Base-by-base conservation (phyloP, 2,888 invertebrate genomes). In the Tipula confusa region DNA sequence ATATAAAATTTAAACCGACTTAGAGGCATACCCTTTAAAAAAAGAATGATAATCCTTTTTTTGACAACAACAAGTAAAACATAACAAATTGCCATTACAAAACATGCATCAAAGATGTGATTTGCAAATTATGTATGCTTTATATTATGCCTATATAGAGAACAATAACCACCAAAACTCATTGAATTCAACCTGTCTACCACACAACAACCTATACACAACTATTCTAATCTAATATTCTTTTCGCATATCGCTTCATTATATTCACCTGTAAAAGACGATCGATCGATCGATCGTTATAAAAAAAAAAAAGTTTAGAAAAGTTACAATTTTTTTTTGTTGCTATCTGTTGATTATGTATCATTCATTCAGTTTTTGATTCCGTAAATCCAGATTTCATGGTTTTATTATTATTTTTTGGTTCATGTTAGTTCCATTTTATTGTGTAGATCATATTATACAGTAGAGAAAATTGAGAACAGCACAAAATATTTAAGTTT, bases 371-470 rank as follows among this genome's bases (percentile, higher is more conserved):
- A 64, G 1, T 64, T 64, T 38, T 64, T 64, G 24, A 64, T 24
- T 64, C 64, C 64, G 64, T 64, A 64, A 64, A 64, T 64, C 64
- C 64, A 64, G 64, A 64, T 64, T 64, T 64, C 64, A 64, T 64
- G 64, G 64, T 64, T 64, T 64, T 24, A n/a, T n/a, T n/a, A n/a
- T n/a, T n/a, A n/a, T 64, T 64, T 64, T 64, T 64, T 64, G 64
- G 64, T 11, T 64, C 64, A 64, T 64, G 64, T 64, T 64, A 64
- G 64, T 64, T 64, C 64, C 64, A 64, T 24, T 64, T 64, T 64
- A 64, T 64, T 64, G 64, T 64, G 13, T 24, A n/a, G n/a, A 64
- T 64, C 43, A n/a, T 43, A 43, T 36, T 64, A 24, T n/a, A 48
- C 18, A 15, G 15, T 48, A 24, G 64, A 64, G 9, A 24, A 64